phyloP scores from a whole-genome alignment of 2,888 invertebrate genomes.

The Agonopterix alstromeriana region DNA sequence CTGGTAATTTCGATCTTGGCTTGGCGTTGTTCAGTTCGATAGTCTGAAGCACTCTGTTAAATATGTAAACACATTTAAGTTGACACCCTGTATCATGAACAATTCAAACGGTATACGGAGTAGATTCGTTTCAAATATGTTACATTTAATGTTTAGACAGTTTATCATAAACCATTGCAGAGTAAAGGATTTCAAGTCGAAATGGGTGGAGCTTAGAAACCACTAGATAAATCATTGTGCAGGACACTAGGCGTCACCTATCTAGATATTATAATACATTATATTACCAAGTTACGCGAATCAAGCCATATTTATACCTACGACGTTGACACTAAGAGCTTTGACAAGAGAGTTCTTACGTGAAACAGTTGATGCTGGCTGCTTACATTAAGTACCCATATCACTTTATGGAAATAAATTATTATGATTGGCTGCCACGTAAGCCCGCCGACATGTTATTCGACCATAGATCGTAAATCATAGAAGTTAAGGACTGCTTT shows the following conservation, averaged over 20 bases:
- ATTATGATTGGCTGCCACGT: slow-evolving; percentile 39
- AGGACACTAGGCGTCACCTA: slow-evolving; percentile 5
- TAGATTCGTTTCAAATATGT: no score
- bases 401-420: slow-evolving; percentile 49
- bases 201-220: slow-evolving; percentile 9
- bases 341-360: neutral
- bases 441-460: slow-evolving; percentile 17
- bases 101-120: no score
- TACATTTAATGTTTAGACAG: no score
- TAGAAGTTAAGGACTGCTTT: slow-evolving; percentile 4
- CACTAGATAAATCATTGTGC: slow-evolving; percentile 14
- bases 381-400: slow-evolving; percentile 33
- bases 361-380: slow-evolving; percentile 1
- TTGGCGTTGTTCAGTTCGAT: no score
- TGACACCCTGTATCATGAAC: no score
- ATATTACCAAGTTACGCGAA: no score
- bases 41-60: no score
- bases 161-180: slow-evolving; percentile 3
- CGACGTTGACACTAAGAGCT: neutral
- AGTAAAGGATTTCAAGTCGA: slow-evolving; percentile 14
- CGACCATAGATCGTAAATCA: slow-evolving; percentile 15
- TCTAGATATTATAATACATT: slow-evolving; percentile 1
- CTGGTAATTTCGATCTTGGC: no score
- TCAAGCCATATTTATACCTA: no score
- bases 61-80: no score